Evolutionary conservation across 2,888 invertebrate genomes (phyloP).

Genomic region (Lasioglossum villosulum): DNA sequence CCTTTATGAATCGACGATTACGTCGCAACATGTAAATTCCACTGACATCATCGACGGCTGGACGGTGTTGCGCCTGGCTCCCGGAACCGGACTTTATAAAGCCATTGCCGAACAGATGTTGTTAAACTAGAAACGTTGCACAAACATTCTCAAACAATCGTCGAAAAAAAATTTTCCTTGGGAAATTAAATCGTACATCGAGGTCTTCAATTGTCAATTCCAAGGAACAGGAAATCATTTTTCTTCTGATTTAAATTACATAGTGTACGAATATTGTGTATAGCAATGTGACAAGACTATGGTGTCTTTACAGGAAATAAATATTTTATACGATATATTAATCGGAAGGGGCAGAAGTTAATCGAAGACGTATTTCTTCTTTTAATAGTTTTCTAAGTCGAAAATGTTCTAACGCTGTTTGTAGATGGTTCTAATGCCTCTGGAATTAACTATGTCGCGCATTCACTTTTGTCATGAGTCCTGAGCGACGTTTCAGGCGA

Average conservation of each 20-base stretch:
- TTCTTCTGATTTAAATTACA: too few species aligned
- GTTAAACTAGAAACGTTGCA: not conserved
- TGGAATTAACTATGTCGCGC: not conserved
- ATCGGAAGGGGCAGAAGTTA: not conserved
- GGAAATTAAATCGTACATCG: not conserved
- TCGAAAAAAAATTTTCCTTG: too few species aligned
- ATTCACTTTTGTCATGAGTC: not conserved
- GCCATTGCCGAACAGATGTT: not conserved
- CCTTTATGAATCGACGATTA: constrained; percentile 1
- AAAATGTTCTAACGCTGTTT: not conserved
- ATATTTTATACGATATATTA: too few species aligned
- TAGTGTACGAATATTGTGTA: too few species aligned
- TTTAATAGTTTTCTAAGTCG: not conserved
- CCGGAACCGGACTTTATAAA: constrained; percentile 5
- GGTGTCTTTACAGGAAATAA: too few species aligned
- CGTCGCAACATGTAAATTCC: constrained; percentile 20
- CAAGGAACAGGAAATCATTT: too few species aligned
- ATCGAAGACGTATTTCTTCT: not conserved
- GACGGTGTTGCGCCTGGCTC: not conserved
- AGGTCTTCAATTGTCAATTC: not conserved
- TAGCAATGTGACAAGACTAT: too few species aligned
- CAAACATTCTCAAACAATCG: not conserved
- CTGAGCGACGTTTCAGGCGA: not conserved
- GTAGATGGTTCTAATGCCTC: not conserved
- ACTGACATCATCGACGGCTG: not conserved